phyloP scores from a whole-genome alignment of 2,888 invertebrate genomes.

The Erebia palarica region DNA sequence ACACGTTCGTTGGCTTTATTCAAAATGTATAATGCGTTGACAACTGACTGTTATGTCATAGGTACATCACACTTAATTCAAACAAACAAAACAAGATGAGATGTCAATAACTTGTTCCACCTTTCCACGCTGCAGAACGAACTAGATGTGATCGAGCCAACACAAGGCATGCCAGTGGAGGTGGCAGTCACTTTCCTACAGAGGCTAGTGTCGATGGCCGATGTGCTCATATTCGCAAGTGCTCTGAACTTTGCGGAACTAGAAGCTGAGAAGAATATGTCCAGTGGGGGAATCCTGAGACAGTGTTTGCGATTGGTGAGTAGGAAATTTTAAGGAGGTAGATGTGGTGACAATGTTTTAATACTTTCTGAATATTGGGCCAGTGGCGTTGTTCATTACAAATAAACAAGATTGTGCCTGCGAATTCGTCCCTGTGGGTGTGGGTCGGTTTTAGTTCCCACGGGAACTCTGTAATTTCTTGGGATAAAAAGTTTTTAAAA shows the following conservation, averaged over 20 bases:
- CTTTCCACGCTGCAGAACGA: conserved; percentile 88
- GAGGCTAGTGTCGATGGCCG: conserved; percentile 98
- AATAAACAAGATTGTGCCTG: not conserved
- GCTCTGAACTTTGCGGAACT: conserved; percentile 98
- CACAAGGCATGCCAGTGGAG: conserved; percentile 99
- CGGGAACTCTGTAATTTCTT: no score
- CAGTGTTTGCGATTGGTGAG: conserved; percentile 96
- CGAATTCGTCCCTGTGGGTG: no score
- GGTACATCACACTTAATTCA: no score
- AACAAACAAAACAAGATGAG: no score
- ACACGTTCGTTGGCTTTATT: no score
- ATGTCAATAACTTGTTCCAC: not conserved
- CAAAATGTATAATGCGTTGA: no score
- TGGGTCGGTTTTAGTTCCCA: no score
- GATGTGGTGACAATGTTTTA: not conserved
- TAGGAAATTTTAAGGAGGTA: conserved; percentile 31
- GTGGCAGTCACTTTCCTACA: conserved; percentile 99
- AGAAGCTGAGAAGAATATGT: conserved; percentile 99
- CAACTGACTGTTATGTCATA: no score
- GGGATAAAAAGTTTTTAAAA: no score
- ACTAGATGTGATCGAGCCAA: conserved; percentile 98
- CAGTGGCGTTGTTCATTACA: not conserved
- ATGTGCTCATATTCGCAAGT: conserved; percentile 98
- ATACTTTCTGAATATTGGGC: not conserved
- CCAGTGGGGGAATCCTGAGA: conserved; percentile 98